Base-by-base conservation (phyloP, 2,888 invertebrate species). In the Phalera bucephala region DNA sequence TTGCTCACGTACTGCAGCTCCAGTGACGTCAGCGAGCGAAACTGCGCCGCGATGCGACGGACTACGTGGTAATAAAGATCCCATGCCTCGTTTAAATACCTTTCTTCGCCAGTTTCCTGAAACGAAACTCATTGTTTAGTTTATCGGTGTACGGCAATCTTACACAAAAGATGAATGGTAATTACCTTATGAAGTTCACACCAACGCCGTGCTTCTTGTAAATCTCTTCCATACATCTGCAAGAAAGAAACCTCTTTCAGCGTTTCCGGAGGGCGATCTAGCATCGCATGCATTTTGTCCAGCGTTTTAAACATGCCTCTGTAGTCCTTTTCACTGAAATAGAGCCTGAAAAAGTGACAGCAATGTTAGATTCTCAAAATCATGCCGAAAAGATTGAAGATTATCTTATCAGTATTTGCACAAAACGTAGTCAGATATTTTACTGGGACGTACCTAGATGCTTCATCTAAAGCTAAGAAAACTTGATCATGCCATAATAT, bases 401-500 rank as follows among this genome's bases (percentile, higher is more conserved):
- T n/a, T n/a, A n/a, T n/a, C n/a, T n/a, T n/a, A n/a, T n/a, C n/a
- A n/a, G n/a, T n/a, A n/a, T n/a, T n/a, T n/a, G n/a, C n/a, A n/a
- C n/a, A n/a, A n/a, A n/a, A n/a, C n/a, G n/a, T n/a, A n/a, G n/a
- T n/a, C n/a, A n/a, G n/a, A n/a, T n/a, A n/a, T n/a, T n/a, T n/a
- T 12, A 13, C 13, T 1, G 9, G 13, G 20, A 33, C 20, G 28
- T 61, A 81, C 87, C 93, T 82, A 4, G 96, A 97, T 0, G 99
- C 99, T 77, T 99, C 99, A 69, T 96, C 96, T 10, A 99, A 85
- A 0, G 98, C 99, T 27, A 84, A 84, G 27, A 80, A 79, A 2
- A 87, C 89, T 97, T 98, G 94, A 75, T 99, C 99, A 71, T 99
- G 99, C 99, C 99, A 99, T 36, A 99, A 88, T 62, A 99, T 99